Conservation (phyloP, 2,888 invertebrate genomes). For the Lasioglossum lativentre region DNA sequence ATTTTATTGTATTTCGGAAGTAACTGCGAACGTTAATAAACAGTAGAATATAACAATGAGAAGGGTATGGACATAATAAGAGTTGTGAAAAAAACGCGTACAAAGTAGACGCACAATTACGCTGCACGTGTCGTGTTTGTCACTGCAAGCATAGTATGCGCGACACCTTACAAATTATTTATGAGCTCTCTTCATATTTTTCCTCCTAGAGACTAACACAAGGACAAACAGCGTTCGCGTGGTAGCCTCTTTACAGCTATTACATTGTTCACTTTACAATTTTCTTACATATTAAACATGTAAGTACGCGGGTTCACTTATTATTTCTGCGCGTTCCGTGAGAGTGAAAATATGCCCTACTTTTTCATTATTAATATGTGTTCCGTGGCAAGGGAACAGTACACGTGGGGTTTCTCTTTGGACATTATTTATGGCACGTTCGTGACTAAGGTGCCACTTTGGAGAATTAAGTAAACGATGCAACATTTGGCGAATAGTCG, state of each 20-base stretch:
- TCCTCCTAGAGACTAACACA: conserved; percentile 59
- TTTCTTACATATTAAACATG: not conserved
- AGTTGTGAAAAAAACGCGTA: conserved; percentile 61
- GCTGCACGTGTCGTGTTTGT: conserved; percentile 76
- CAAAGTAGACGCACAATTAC: conserved; percentile 77
- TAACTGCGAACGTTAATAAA: not conserved
- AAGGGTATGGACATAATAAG: not conserved
- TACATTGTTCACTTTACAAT: conserved; percentile 7
- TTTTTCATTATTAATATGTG: not conserved
- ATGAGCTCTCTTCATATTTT: conserved; percentile 82
- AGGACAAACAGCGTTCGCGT: conserved; percentile 11
- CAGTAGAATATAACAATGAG: not conserved
- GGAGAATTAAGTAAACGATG: too few species aligned
- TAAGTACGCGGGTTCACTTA: not conserved
- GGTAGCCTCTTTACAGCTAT: conserved; percentile 19
- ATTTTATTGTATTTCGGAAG: not conserved
- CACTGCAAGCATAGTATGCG: conserved; percentile 68
- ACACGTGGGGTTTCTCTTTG: too few species aligned
- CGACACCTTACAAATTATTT: conserved; percentile 82
- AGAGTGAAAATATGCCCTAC: not conserved
- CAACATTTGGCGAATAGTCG: too few species aligned
- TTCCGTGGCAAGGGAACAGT: too few species aligned
- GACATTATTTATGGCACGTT: too few species aligned
- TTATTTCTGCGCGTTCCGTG: not conserved
- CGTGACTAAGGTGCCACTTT: too few species aligned